A percentile compares a stretch with the other conserved stretches of the same genome.
phyloP scores from a whole-genome alignment of 2,888 invertebrate genomes.

The Gibbula magus region DNA sequence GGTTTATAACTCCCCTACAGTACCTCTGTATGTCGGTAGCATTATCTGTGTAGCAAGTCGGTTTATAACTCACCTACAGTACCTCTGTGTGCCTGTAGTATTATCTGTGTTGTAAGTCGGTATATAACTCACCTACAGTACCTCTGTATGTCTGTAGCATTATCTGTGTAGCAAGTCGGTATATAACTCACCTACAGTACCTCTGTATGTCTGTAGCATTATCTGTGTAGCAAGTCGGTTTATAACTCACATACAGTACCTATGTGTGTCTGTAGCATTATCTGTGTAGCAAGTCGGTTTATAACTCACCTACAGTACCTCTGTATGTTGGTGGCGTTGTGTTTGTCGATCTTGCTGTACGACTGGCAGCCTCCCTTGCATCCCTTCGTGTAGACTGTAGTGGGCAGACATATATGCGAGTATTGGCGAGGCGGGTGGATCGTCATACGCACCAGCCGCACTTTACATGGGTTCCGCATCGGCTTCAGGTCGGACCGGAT shows the following conservation, averaged over 20 bases:
- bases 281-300: not conserved
- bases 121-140: slow-evolving; percentile 27
- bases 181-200: slow-evolving; percentile 22
- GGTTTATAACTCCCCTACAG: too few species aligned
- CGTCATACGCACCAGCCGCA: slow-evolving; percentile 10
- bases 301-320: slow-evolving; percentile 23
- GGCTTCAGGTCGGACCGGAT: slow-evolving; percentile 9
- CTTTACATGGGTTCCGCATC: slow-evolving; percentile 1
- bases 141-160: not conserved
- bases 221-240: not conserved
- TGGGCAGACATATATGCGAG: not conserved
- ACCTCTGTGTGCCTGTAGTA: slow-evolving; percentile 14
- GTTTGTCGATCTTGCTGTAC: slow-evolving; percentile 26
- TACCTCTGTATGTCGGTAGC: too few species aligned
- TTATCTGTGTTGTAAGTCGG: not conserved
- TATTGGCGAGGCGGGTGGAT: slow-evolving; percentile 24
- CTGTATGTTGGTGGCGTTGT: slow-evolving; percentile 21
- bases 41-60: not conserved
- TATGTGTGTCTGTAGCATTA: not conserved
- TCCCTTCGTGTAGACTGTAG: not conserved
- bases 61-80: slow-evolving; percentile 16
- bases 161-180: not conserved
- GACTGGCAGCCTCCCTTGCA: slow-evolving; percentile 25
- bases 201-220: slow-evolving; percentile 20
- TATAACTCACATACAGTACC: too few species aligned